Evolutionary conservation across 1,140 invertebrate genomes (phyloP).

Genomic region (Bilobella aurantiaca): DNA sequence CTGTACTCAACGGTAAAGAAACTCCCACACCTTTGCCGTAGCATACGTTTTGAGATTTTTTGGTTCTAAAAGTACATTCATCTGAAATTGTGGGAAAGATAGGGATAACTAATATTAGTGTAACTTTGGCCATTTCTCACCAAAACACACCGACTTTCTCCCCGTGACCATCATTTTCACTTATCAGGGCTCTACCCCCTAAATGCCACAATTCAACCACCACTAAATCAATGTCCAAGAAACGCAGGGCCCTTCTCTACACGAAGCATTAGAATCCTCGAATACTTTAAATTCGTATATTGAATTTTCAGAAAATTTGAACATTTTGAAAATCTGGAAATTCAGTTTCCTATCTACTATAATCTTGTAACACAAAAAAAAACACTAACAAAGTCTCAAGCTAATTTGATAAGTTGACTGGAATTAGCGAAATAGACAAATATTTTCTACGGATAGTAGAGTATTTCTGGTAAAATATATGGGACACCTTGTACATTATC

Average conservation of each 20-base stretch:
- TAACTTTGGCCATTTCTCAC: background rate
- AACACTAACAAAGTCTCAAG: background rate
- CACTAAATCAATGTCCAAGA: conserved; percentile 2
- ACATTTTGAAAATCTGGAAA: too few relatives aligned
- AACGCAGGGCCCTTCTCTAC: background rate
- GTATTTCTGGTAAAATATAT: too few relatives aligned
- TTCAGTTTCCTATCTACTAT: too few relatives aligned
- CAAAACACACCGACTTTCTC: background rate
- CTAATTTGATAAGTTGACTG: background rate
- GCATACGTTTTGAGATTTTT: too few relatives aligned
- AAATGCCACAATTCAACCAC: background rate
- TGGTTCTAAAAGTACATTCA: too few relatives aligned
- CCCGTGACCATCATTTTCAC: background rate
- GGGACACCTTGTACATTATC: too few relatives aligned
- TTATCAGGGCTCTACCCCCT: background rate
- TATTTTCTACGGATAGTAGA: too few relatives aligned
- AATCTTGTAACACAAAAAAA: too few relatives aligned
- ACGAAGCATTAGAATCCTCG: background rate
- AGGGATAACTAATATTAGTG: background rate
- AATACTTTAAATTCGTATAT: background rate
- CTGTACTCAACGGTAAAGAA: too few relatives aligned
- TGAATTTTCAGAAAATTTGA: background rate
- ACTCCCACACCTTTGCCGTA: too few relatives aligned
- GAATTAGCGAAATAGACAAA: too few relatives aligned
- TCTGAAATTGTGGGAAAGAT: too few relatives aligned